These are phyloP conservation scores for Gambelia wislizenii DNA, from an alignment of 2,797 vertebrate species.

Conservation along the genomic window DNA sequence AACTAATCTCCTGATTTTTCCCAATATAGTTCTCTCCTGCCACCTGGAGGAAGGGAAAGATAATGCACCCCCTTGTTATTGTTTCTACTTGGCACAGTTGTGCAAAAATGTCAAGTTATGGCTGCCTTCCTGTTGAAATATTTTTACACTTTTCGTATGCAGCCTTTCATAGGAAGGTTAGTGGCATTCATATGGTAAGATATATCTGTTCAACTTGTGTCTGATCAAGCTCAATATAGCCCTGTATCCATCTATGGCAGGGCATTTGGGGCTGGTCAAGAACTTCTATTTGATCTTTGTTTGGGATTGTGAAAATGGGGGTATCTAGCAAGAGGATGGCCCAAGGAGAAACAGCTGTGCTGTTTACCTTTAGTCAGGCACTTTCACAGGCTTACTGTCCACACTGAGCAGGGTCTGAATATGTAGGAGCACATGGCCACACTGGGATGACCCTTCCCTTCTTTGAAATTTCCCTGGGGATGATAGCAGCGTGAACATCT, in stretches of 20 bases:
- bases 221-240: too few relatives aligned
- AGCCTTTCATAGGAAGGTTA: not conserved
- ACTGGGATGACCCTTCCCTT: not conserved
- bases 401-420: too few relatives aligned
- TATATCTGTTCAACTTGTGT: not conserved
- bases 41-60: slow-evolving; percentile 42
- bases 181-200: too few relatives aligned
- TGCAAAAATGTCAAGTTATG: not conserved
- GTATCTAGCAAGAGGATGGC: not conserved
- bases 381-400: not conserved
- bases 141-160: not conserved
- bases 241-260: not conserved
- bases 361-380: not conserved
- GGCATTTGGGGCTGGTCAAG: not conserved
- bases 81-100: not conserved
- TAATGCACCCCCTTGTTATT: not conserved
- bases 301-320: not conserved
- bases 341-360: not conserved
- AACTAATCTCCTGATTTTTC: not conserved
- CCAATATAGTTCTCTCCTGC: slow-evolving; percentile 29
- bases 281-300: not conserved
- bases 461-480: not conserved
- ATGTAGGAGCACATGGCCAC: too few relatives aligned
- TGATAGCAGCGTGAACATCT: not conserved
- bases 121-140: not conserved